phyloP scores from a whole-genome alignment of 2,888 invertebrate genomes.

The Diadromus collaris region DNA sequence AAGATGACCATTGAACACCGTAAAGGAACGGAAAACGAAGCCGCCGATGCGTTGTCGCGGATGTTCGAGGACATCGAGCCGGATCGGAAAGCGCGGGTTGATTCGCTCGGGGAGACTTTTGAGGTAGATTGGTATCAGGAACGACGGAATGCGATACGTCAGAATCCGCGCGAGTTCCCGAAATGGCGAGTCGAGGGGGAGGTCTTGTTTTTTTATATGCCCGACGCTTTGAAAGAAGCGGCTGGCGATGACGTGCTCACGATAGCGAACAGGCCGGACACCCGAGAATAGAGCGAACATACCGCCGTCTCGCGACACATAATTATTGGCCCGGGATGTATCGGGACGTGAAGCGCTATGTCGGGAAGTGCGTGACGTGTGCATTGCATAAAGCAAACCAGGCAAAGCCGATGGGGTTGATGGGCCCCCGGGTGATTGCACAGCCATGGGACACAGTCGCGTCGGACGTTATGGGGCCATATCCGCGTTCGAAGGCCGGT shows the following conservation, averaged over 20 bases:
- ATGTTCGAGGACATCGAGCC: neutral
- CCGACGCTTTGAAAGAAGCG: slow-evolving; percentile 15
- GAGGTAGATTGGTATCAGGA: slow-evolving; percentile 49
- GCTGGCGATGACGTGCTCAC: slow-evolving; percentile 58
- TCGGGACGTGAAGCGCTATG: slow-evolving; percentile 62
- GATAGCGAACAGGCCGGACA: slow-evolving; percentile 67
- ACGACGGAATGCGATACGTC: neutral
- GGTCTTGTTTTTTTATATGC: slow-evolving; percentile 39
- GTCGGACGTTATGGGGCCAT: slow-evolving; percentile 39
- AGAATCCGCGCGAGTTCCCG: slow-evolving; percentile 40
- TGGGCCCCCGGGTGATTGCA: slow-evolving; percentile 49
- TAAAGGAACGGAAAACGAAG: neutral
- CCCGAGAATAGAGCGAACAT: slow-evolving; percentile 65
- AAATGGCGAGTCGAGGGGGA: slow-evolving; percentile 41
- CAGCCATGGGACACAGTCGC: slow-evolving; percentile 36
- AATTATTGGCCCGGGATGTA: slow-evolving; percentile 70
- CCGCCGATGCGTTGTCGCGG: neutral
- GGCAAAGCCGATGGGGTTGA: slow-evolving; percentile 56
- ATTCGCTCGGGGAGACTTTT: neutral
- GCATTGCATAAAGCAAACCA: slow-evolving; percentile 62
- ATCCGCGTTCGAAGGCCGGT: slow-evolving; percentile 45
- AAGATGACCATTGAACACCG: neutral
- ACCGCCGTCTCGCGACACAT: slow-evolving; percentile 36
- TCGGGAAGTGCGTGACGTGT: slow-evolving; percentile 64
- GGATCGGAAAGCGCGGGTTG: neutral